phyloP scores from a whole-genome alignment of 1,140 invertebrate genomes.

The Sinella curviseta region DNA sequence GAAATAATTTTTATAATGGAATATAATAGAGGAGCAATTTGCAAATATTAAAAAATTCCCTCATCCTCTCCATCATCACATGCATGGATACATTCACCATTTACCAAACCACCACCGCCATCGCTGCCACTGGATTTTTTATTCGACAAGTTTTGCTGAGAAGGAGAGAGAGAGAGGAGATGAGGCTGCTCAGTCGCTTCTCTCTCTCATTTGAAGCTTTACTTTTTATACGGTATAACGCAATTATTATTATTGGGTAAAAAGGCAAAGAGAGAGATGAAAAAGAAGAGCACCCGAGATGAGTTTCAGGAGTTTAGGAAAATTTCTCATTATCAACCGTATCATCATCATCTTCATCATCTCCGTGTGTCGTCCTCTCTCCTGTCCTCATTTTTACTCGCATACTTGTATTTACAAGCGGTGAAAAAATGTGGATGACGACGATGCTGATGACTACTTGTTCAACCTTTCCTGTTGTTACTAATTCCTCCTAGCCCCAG shows the following conservation, averaged over 20 bases:
- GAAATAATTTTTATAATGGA: constrained; percentile 46
- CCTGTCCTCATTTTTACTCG: not conserved
- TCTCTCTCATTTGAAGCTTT: not conserved
- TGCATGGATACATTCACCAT: too few relatives aligned
- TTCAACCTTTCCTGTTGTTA: constrained; percentile 2
- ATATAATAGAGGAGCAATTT: constrained; percentile 41
- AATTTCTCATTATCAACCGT: constrained; percentile 19
- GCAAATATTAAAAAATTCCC: constrained; percentile 48
- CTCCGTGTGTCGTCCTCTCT: not conserved
- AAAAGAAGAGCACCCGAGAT: constrained; percentile 5
- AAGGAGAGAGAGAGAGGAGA: constrained; percentile 24
- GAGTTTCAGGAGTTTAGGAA: constrained; percentile 20
- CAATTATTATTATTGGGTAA: constrained; percentile 5
- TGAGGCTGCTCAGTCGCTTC: constrained; percentile 13
- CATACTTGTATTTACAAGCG: not conserved
- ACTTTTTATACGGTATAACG: not conserved
- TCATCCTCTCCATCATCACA: constrained; percentile 34
- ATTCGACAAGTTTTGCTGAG: constrained; percentile 11
- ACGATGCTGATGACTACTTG: not conserved
- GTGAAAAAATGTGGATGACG: not conserved
- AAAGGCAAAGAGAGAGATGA: constrained; percentile 3
- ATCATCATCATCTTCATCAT: constrained; percentile 5
- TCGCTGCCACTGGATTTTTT: constrained; percentile 8
- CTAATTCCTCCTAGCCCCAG: constrained; percentile 11
- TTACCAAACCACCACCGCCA: not conserved